These are phyloP conservation scores for Pelosia muscerda DNA, from an alignment of 2,888 invertebrate species.

Conservation along the genomic window DNA sequence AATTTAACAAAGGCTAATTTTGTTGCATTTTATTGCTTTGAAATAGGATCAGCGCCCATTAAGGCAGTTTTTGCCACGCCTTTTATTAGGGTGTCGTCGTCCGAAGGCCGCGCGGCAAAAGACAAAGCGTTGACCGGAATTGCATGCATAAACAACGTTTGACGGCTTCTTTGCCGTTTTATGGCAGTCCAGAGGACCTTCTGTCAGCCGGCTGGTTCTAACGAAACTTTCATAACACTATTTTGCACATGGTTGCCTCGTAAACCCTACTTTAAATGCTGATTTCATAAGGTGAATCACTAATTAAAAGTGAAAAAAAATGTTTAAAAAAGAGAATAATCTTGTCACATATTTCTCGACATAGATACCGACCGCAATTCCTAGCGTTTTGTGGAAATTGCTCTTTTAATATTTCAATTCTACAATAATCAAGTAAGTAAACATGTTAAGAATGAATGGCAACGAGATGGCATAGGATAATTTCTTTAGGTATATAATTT, in stretches of 20 bases:
- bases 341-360: too few species aligned
- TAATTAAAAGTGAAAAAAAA: background rate
- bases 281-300: constrained; percentile 19
- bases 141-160: constrained; percentile 81
- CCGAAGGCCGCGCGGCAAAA: constrained; percentile 81
- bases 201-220: constrained; percentile 43
- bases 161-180: constrained; percentile 82
- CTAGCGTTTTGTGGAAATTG: too few species aligned
- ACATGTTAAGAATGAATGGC: too few species aligned
- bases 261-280: constrained; percentile 24
- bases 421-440: too few species aligned
- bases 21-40: constrained; percentile 85
- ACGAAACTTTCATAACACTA: constrained; percentile 33
- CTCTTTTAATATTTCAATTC: too few species aligned
- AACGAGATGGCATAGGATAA: too few species aligned
- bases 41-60: constrained; percentile 84
- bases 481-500: too few species aligned
- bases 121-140: constrained; percentile 83
- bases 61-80: constrained; percentile 84
- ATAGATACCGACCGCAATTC: too few species aligned
- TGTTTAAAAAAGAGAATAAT: too few species aligned
- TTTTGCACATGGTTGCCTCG: constrained; percentile 31
- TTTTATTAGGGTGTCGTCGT: constrained; percentile 87
- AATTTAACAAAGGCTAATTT: constrained; percentile 83
- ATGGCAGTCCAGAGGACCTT: constrained; percentile 56